A percentile compares a stretch with the other conserved stretches of the same genome.
phyloP scores from a whole-genome alignment of 2,888 invertebrate genomes.

The Drosophila acutilabella region DNA sequence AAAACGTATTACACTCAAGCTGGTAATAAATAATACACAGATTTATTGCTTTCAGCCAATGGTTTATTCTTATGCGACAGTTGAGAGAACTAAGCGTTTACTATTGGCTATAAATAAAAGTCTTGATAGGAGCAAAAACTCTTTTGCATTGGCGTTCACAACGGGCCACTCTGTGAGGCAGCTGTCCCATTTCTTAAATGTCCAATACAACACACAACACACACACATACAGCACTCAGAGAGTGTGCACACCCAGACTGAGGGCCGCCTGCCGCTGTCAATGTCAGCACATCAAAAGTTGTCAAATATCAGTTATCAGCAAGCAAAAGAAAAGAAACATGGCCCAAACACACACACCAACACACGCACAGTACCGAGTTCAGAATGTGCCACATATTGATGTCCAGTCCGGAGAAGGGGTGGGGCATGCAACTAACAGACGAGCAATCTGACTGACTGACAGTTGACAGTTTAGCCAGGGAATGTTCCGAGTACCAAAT shows the following conservation, averaged over 20 bases:
- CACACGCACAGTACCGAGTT: slow-evolving; percentile 16
- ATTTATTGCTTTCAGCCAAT: slow-evolving; percentile 55
- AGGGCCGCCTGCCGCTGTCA: slow-evolving; percentile 73
- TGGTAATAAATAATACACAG: slow-evolving; percentile 43
- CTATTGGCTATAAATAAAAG: slow-evolving; percentile 49
- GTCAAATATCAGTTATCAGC: slow-evolving; percentile 81
- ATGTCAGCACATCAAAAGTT: slow-evolving; percentile 81
- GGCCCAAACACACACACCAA: slow-evolving; percentile 55
- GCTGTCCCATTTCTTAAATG: slow-evolving; percentile 77
- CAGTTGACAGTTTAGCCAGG: slow-evolving; percentile 76
- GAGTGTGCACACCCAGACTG: slow-evolving; percentile 48
- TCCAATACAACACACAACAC: slow-evolving; percentile 43
- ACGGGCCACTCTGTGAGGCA: slow-evolving; percentile 37
- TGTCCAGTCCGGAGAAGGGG: slow-evolving; percentile 48
- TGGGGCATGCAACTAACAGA: slow-evolving; percentile 33
- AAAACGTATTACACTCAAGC: slow-evolving; percentile 12
- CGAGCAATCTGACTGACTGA: slow-evolving; percentile 63
- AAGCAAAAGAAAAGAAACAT: slow-evolving; percentile 72
- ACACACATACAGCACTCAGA: slow-evolving; percentile 19
- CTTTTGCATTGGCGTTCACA: slow-evolving; percentile 48
- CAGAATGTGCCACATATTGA: slow-evolving; percentile 60
- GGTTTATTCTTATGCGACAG: slow-evolving; percentile 50
- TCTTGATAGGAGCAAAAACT: slow-evolving; percentile 24
- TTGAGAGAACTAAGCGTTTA: slow-evolving; percentile 47
- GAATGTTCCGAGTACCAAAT: slow-evolving; percentile 30